phyloP scores from a whole-genome alignment of 2,797 vertebrate species.

The Silurus lanzhouensis region DNA sequence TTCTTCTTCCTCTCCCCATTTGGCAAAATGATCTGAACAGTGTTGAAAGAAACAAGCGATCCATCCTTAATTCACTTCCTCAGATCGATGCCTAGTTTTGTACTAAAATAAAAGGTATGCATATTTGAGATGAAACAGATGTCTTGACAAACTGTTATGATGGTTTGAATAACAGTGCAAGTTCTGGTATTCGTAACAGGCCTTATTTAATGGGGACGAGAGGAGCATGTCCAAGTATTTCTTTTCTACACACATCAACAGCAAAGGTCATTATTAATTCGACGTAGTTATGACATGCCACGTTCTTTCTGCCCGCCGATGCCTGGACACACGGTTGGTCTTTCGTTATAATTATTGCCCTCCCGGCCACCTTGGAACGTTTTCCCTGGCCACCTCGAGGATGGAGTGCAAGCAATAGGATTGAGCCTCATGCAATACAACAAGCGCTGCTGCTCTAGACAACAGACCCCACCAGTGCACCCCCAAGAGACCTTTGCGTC shows the following conservation, averaged over 20 bases:
- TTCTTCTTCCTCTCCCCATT: not conserved
- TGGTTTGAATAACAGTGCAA: conserved; percentile 32
- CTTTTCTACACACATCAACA: not conserved
- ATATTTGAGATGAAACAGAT: conserved; percentile 14
- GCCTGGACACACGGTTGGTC: not conserved
- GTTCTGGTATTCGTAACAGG: conserved; percentile 28
- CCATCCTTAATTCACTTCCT: not conserved
- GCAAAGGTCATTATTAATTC: not conserved
- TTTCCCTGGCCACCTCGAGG: conserved; percentile 14
- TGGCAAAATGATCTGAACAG: not conserved
- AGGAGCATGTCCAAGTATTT: conserved; percentile 23
- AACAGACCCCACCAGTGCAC: conserved; percentile 62
- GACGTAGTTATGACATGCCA: not conserved
- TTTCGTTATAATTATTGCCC: not conserved
- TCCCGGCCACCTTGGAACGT: not conserved
- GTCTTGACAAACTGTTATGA: conserved; percentile 42
- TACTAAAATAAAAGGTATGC: not conserved
- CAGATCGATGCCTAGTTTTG: not conserved
- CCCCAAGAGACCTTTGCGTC: conserved; percentile 70
- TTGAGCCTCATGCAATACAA: conserved; percentile 67
- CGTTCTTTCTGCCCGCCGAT: not conserved
- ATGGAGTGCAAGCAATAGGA: conserved; percentile 48
- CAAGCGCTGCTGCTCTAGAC: conserved; percentile 64
- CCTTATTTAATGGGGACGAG: conserved; percentile 18
- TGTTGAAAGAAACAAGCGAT: not conserved